Evolutionary conservation across 2,113 vertebrate genomes (phyloP).

Genomic region (Pachyramphus minor): DNA sequence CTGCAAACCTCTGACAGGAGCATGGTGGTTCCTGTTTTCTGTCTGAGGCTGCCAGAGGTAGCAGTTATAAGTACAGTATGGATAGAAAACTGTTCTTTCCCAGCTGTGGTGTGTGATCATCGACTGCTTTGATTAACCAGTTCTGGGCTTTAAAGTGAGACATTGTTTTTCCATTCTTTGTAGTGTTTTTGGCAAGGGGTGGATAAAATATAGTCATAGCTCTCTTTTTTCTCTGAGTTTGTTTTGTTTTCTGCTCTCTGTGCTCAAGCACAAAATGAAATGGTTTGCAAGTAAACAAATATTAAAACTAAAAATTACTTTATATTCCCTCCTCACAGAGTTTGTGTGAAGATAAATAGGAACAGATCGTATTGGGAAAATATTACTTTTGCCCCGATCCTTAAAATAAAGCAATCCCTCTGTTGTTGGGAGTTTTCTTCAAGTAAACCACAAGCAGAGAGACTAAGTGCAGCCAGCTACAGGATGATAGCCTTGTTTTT

Average conservation of each 20-base stretch:
- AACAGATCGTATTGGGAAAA: background rate
- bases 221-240: background rate
- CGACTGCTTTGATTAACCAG: constrained; percentile 24
- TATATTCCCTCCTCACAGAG: background rate
- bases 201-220: background rate
- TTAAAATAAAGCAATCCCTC: background rate
- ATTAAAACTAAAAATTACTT: background rate
- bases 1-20: background rate
- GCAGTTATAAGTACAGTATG: constrained; percentile 45
- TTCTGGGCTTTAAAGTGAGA: background rate
- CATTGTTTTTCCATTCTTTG: constrained; percentile 29
- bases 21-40: background rate
- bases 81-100: constrained; percentile 32
- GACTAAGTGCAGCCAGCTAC: constrained; percentile 1
- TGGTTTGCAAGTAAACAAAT: background rate
- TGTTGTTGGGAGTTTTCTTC: background rate
- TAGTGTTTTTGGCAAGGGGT: constrained; percentile 28
- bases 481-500: constrained; percentile 10
- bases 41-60: constrained; percentile 55
- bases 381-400: rapidly evolving
- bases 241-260: constrained; percentile 1
- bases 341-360: background rate
- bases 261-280: background rate
- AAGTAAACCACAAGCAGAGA: constrained; percentile 26
- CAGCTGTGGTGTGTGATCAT: background rate